These are phyloP conservation scores for Plusia festucae DNA, from an alignment of 2,888 invertebrate genomes.

Conservation along the genomic window DNA sequence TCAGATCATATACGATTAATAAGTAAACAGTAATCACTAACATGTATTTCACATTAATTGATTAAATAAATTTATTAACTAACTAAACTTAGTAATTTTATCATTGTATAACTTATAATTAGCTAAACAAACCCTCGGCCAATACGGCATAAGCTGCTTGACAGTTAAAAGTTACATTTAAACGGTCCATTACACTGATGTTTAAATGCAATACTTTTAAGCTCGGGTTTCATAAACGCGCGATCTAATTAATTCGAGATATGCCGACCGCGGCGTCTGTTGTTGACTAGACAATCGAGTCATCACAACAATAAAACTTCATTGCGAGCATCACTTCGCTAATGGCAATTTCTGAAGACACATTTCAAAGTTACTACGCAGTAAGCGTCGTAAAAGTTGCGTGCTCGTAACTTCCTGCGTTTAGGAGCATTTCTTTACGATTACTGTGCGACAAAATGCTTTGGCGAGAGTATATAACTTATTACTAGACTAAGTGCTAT, in stretches of 20 bases:
- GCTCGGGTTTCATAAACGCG: constrained; percentile 59
- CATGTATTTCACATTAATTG: constrained; percentile 53
- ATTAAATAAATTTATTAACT: constrained; percentile 55
- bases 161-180: constrained; percentile 59
- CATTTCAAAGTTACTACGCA: constrained; percentile 39
- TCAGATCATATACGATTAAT: constrained; percentile 73
- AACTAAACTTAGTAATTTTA: constrained; percentile 54
- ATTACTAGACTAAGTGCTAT: constrained; percentile 75
- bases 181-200: constrained; percentile 33
- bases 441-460: constrained; percentile 62
- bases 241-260: constrained; percentile 59
- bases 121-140: constrained; percentile 62
- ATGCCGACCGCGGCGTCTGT: constrained; percentile 62
- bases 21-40: constrained; percentile 58
- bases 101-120: constrained; percentile 57
- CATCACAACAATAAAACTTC: constrained; percentile 63
- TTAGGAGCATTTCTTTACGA: constrained; percentile 63
- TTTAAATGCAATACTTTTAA: constrained; percentile 59
- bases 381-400: constrained; percentile 61
- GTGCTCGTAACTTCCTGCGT: constrained; percentile 79
- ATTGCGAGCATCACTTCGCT: constrained; percentile 53
- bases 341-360: constrained; percentile 53
- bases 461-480: constrained; percentile 69
- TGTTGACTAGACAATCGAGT: constrained; percentile 74
- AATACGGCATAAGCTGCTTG: constrained; percentile 70